Evolutionary conservation across 2,797 vertebrate species (phyloP).

Genomic region (Pelobates cultripes): DNA sequence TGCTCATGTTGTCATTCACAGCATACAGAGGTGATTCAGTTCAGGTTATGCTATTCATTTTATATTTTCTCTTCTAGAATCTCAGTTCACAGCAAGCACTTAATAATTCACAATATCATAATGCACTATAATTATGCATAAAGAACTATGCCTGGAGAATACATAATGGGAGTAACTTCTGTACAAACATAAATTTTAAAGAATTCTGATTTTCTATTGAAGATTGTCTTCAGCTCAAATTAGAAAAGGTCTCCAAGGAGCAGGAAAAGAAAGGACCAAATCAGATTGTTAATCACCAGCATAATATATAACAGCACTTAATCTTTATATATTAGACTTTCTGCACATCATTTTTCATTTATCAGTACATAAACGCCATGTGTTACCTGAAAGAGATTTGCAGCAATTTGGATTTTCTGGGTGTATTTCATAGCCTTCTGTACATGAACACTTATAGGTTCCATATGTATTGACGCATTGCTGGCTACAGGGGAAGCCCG

Average conservation of each 20-base stretch:
- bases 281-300: neutral
- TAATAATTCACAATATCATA: constrained; percentile 42
- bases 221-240: neutral
- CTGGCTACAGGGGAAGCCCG: constrained; percentile 94
- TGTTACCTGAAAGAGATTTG: constrained; percentile 91
- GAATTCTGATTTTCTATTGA: constrained; percentile 18
- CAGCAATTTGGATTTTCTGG: constrained; percentile 87
- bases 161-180: neutral
- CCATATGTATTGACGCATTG: constrained; percentile 96
- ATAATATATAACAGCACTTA: neutral
- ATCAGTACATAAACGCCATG: constrained; percentile 40
- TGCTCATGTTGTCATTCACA: constrained; percentile 8
- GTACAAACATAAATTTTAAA: constrained; percentile 7
- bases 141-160: neutral
- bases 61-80: neutral
- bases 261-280: neutral
- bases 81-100: constrained; percentile 29
- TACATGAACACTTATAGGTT: constrained; percentile 92
- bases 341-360: constrained; percentile 45
- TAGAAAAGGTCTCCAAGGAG: neutral
- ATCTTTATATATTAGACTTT: constrained; percentile 18
- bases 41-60: neutral
- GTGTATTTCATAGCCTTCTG: constrained; percentile 88
- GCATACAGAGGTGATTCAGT: neutral
- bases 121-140: constrained; percentile 27